A percentile compares a stretch with the other conserved stretches of the same genome.
Evolutionary conservation across 1,140 invertebrate genomes (phyloP).

Genomic region (Homalodisca vitripennis): DNA sequence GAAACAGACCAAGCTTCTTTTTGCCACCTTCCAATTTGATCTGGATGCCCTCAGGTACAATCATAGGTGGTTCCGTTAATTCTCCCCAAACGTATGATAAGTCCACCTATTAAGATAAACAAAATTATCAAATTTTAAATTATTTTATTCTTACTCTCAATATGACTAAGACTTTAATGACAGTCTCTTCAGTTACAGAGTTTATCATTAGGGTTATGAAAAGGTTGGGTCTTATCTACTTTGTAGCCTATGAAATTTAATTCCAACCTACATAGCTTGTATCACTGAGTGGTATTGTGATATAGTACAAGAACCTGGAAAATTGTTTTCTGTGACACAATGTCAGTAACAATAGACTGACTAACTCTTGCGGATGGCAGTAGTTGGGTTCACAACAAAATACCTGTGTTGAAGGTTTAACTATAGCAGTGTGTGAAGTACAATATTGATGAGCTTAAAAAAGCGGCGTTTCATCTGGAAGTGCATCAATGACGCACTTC

Average conservation of each 20-base stretch:
- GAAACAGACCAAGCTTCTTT: constrained; percentile 56
- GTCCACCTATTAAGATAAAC: constrained; percentile 50
- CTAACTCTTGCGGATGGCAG: no score
- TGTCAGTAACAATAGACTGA: no score
- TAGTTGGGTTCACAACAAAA: no score
- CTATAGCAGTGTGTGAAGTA: no score
- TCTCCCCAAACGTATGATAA: constrained; percentile 65
- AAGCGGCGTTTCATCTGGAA: no score
- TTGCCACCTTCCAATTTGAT: constrained; percentile 51
- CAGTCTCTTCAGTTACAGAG: neutral
- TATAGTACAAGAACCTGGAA: no score
- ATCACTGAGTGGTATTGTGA: no score
- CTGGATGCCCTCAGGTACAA: constrained; percentile 56
- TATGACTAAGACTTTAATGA: neutral
- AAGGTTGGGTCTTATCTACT: neutral
- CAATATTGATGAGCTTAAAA: no score
- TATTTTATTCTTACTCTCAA: neutral
- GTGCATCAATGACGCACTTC: no score
- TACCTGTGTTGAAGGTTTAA: no score
- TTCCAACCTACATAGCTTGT: neutral
- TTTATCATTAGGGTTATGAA: neutral
- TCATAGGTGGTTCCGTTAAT: constrained; percentile 52
- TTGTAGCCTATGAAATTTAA: neutral
- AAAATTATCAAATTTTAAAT: neutral
- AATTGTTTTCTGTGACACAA: no score